Evolutionary conservation across 35 echinoderm and acorn worm genomes (phyloP).

Genomic region (Amphiura filiformis): DNA sequence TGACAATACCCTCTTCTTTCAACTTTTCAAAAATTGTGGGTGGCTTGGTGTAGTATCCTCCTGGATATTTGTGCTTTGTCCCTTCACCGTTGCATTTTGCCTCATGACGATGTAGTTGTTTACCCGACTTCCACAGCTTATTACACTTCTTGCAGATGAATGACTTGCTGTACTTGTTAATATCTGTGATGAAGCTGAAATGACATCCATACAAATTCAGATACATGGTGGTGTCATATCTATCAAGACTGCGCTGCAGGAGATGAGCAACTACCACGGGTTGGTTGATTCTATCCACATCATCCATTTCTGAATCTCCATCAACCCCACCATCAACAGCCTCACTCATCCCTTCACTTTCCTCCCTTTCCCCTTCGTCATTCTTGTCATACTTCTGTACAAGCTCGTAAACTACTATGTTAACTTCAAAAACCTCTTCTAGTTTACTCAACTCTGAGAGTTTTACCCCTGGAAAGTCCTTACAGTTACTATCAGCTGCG

Average conservation of each 20-base stretch:
- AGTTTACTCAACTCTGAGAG: neutral
- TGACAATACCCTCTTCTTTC: neutral
- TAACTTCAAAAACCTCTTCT: slow-evolving; percentile 34
- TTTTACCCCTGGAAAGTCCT: neutral
- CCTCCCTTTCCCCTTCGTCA: neutral
- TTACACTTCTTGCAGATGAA: slow-evolving; percentile 30
- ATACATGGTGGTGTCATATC: slow-evolving; percentile 53
- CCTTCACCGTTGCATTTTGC: neutral
- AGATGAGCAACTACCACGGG: slow-evolving; percentile 5
- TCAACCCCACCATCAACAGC: no score
- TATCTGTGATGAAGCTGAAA: slow-evolving; percentile 47
- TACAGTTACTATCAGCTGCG: neutral
- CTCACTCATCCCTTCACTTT: neutral
- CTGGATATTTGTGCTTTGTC: neutral
- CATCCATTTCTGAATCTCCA: no score
- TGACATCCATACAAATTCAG: slow-evolving; percentile 25
- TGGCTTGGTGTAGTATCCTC: slow-evolving; percentile 1
- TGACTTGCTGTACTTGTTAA: slow-evolving; percentile 19
- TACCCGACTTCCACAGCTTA: slow-evolving; percentile 28
- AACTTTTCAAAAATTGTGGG: slow-evolving; percentile 5
- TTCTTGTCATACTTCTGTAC: neutral
- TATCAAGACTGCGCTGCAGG: slow-evolving; percentile 34
- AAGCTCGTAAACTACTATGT: slow-evolving; percentile 22
- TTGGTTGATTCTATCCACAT: neutral
- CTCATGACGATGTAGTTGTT: slow-evolving; percentile 17